These are phyloP conservation scores for Empidonax traillii DNA, from an alignment of 2,113 vertebrate species.

Conservation along the genomic window DNA sequence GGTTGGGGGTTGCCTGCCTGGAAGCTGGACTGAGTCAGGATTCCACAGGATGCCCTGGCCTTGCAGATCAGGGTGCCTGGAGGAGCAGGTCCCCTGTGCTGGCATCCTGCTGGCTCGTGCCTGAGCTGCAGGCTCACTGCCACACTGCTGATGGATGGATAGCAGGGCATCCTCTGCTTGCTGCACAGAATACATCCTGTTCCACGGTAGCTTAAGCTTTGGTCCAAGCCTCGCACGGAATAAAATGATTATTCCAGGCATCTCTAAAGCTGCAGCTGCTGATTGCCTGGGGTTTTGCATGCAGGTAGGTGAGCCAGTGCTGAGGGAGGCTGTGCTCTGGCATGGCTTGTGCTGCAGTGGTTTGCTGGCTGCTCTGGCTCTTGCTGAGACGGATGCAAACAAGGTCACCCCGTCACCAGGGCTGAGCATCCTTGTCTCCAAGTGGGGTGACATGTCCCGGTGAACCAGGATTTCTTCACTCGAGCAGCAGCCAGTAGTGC, in stretches of 20 bases:
- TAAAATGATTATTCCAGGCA: not conserved
- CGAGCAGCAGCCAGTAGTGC: not conserved
- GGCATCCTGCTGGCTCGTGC: not conserved
- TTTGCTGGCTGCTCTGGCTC: constrained; percentile 1
- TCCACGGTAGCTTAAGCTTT: not conserved
- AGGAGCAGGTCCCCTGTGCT: not conserved
- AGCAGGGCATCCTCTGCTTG: not conserved
- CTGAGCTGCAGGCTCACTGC: not conserved
- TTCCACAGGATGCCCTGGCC: not conserved
- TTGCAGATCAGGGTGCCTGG: not conserved
- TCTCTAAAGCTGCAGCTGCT: not conserved
- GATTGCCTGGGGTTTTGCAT: not conserved
- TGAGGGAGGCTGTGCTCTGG: not conserved
- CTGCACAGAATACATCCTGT: not conserved
- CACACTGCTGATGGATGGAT: not conserved
- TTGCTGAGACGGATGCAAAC: not conserved
- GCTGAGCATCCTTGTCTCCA: not conserved
- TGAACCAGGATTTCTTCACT: not conserved
- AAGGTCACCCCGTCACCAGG: not conserved
- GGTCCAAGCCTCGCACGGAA: not conserved
- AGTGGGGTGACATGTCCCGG: not conserved
- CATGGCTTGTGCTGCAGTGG: not conserved
- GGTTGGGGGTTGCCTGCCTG: not conserved
- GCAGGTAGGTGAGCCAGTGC: not conserved
- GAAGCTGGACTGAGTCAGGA: not conserved